Evolutionary conservation across 2,797 vertebrate genomes (phyloP), one percentile per base, ranked within the genome.

Genomic region (Cynopterus sphinx): DNA sequence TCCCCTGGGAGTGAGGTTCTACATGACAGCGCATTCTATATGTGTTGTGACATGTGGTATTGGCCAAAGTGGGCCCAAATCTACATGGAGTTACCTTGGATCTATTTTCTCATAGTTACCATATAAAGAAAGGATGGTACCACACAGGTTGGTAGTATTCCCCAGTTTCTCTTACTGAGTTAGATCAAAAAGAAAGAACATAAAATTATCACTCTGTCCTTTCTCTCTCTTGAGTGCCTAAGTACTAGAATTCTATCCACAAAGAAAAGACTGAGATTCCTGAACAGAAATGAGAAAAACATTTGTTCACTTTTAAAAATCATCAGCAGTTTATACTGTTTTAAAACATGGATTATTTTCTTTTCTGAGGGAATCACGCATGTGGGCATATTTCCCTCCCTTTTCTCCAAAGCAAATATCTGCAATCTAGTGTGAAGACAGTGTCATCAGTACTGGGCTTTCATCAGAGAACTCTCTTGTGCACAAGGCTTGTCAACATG

Each of bases 111-210:
- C 36, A 55, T 7, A 21, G 33, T 41, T 28, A 71, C 7, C 43
- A 55, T 21, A 53, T 39, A 13, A 39, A 91, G 31, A 88, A 33
- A 17, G 9, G 73, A 49, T 26, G 51, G 15, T 33, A 24, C 15
- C 19, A 85, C 6, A 71, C 9, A 61, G 65, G 24, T 4, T 39
- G 33, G 31, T 41, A 57, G 26, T 53, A 86, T n/a, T 39, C 19
- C 41, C 67, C 82, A 81, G 13, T 65, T 95, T 74, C 24, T 78
- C 39, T 87, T 39, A 67, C 59, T 41, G 19, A 67, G n/a, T 81
- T 61, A 71, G 41, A 46, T 82, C 13, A 92, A 65, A 87, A 68
- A 82, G 57, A 87, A 94, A 90, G 28, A 77, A 92, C 41, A 67
- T 21, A 88, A 85, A 94, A 68, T 63, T 11, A 59, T 55, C 31